A percentile compares a stretch with the other conserved stretches of the same genome.
Evolutionary conservation across 2,888 invertebrate species (phyloP).

Genomic region (Nemoura dubitans): DNA sequence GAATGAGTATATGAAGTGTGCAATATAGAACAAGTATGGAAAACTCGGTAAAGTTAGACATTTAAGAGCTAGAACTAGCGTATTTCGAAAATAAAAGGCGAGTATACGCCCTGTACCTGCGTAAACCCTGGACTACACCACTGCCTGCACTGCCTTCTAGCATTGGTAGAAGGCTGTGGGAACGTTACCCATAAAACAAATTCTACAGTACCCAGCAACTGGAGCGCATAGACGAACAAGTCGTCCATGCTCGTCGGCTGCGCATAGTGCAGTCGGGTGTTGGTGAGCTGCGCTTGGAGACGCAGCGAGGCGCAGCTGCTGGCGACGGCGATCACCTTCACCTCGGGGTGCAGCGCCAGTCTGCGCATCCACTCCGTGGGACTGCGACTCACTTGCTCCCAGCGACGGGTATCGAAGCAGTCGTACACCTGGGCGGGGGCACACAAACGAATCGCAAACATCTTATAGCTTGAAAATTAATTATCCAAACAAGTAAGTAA

Average conservation of each 20-base stretch:
- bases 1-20: too few species aligned
- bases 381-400: constrained; percentile 50
- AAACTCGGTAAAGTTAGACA: too few species aligned
- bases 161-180: too few species aligned
- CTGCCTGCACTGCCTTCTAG: too few species aligned
- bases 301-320: constrained; percentile 51
- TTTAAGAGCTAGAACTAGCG: too few species aligned
- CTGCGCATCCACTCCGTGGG: constrained; percentile 52
- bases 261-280: constrained; percentile 42
- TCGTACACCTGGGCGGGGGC: constrained; percentile 53
- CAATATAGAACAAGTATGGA: too few species aligned
- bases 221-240: constrained; percentile 48
- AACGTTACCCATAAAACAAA: too few species aligned
- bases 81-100: too few species aligned
- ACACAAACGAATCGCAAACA: neutral
- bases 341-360: constrained; percentile 48
- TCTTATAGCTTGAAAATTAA: too few species aligned
- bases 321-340: constrained; percentile 52
- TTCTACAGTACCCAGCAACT: constrained; percentile 18
- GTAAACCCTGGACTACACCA: too few species aligned
- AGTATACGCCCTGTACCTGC: too few species aligned
- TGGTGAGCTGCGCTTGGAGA: constrained; percentile 45
- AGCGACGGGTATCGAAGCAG: constrained; percentile 52
- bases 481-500: too few species aligned
- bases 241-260: constrained; percentile 49